These are phyloP conservation scores for Thaumetopoea pityocampa DNA, from an alignment of 1,140 invertebrate species.

Conservation along the genomic window DNA sequence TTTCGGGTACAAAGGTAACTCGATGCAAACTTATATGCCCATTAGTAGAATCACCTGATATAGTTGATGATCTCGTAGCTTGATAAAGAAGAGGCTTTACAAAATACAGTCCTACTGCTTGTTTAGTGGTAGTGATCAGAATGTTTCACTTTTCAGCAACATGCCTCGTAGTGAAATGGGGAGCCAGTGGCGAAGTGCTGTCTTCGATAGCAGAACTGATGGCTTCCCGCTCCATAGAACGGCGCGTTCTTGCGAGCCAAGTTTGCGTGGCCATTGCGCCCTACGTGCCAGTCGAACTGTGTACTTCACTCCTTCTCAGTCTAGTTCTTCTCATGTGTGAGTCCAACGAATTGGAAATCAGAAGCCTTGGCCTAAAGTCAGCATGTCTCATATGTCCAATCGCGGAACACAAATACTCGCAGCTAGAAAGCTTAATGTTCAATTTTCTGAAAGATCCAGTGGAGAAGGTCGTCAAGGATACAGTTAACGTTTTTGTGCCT, in stretches of 20 bases:
- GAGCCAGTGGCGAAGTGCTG: constrained; percentile 56
- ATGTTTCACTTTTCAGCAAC: constrained; percentile 41
- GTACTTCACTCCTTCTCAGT: constrained; percentile 67
- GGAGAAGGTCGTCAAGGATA: constrained; percentile 55
- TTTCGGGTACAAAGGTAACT: too few species aligned
- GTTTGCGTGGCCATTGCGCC: constrained; percentile 60
- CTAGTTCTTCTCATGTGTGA: constrained; percentile 69
- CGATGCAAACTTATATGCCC: too few species aligned
- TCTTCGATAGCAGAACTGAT: constrained; percentile 59
- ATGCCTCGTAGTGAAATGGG: constrained; percentile 63
- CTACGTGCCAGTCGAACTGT: constrained; percentile 62
- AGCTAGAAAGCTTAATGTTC: constrained; percentile 68
- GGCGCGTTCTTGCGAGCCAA: constrained; percentile 55
- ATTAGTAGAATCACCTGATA: too few species aligned
- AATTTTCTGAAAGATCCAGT: constrained; percentile 60
- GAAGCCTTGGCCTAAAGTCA: constrained; percentile 54
- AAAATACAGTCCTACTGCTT: too few species aligned
- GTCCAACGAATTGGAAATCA: constrained; percentile 57
- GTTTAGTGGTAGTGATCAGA: too few species aligned
- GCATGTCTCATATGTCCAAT: constrained; percentile 62
- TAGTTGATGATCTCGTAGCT: too few species aligned
- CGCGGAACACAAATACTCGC: constrained; percentile 59
- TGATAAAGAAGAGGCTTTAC: too few species aligned
- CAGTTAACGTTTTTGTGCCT: constrained; percentile 58
- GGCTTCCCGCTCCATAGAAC: constrained; percentile 44